A percentile compares a stretch with the other conserved stretches of the same genome.
These are phyloP conservation scores for Pelochelys cantorii DNA, from an alignment of 2,797 vertebrate species.

Conservation along the genomic window DNA sequence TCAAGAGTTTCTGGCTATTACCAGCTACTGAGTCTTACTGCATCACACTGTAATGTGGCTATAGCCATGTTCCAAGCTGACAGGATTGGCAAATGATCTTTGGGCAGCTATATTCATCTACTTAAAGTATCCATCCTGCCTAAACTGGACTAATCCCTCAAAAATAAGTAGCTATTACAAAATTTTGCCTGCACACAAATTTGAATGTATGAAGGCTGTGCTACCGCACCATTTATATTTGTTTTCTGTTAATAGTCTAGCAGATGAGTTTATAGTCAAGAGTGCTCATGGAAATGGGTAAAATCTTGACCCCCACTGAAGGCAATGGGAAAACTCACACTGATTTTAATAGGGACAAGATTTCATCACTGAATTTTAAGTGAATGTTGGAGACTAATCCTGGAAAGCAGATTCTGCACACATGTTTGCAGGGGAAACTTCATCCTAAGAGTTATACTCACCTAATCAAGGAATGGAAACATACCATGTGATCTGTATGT, in stretches of 20 bases:
- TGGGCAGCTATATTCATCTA: accelerated
- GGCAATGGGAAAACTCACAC: neutral
- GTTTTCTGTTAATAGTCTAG: neutral
- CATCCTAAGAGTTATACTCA: constrained; percentile 14
- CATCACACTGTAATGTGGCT: accelerated
- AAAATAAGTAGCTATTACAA: neutral
- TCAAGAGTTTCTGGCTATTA: constrained; percentile 23
- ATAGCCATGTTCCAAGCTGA: neutral
- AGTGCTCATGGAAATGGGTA: neutral
- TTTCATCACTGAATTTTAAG: neutral
- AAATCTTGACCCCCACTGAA: neutral
- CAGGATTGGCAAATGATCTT: neutral
- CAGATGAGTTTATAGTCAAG: neutral
- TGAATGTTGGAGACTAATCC: neutral
- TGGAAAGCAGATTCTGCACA: neutral
- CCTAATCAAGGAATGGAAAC: constrained; percentile 27
- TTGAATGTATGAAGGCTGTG: accelerated
- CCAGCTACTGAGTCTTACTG: neutral
- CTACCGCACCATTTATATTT: neutral
- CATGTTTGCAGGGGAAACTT: neutral
- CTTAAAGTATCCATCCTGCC: neutral
- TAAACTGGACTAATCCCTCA: neutral
- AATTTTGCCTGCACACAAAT: neutral
- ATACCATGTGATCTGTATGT: neutral
- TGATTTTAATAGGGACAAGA: neutral